These are phyloP conservation scores for Laterallus jamaicensis DNA, from an alignment of 2,113 vertebrate genomes.

Conservation along the genomic window DNA sequence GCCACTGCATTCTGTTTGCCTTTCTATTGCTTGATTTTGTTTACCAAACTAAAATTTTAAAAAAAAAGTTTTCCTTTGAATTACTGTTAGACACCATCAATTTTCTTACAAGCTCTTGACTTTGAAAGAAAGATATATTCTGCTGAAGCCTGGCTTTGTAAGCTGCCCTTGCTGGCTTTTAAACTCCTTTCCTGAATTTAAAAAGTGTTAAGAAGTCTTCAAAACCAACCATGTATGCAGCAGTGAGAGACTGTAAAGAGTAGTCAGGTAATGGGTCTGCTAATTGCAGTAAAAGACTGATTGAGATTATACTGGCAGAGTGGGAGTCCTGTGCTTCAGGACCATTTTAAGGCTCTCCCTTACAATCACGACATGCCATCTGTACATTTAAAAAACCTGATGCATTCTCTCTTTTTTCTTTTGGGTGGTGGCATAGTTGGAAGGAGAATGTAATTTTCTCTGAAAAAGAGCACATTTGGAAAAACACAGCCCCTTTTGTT, in stretches of 20 bases:
- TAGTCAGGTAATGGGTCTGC: background rate
- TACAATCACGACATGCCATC: background rate
- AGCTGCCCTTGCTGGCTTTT: background rate
- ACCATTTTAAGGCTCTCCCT: background rate
- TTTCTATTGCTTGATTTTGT: background rate
- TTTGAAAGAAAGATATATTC: background rate
- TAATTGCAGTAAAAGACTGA: background rate
- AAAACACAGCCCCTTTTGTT: background rate
- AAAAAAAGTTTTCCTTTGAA: background rate
- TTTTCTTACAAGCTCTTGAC: background rate
- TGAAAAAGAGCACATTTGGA: background rate
- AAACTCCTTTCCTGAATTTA: background rate
- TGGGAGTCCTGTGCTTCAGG: background rate
- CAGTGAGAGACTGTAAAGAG: background rate
- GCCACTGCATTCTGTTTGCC: background rate
- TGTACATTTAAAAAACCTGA: background rate
- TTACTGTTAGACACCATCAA: background rate
- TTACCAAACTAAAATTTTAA: background rate
- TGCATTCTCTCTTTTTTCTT: background rate
- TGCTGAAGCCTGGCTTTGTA: background rate
- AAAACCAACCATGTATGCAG: background rate
- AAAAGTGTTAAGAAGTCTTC: background rate
- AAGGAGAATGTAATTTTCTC: background rate
- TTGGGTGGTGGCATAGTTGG: no score
- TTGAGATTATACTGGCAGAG: background rate